Evolutionary conservation across 2,888 invertebrate genomes (phyloP).

Genomic region (Rhaphigaster nebulosa): DNA sequence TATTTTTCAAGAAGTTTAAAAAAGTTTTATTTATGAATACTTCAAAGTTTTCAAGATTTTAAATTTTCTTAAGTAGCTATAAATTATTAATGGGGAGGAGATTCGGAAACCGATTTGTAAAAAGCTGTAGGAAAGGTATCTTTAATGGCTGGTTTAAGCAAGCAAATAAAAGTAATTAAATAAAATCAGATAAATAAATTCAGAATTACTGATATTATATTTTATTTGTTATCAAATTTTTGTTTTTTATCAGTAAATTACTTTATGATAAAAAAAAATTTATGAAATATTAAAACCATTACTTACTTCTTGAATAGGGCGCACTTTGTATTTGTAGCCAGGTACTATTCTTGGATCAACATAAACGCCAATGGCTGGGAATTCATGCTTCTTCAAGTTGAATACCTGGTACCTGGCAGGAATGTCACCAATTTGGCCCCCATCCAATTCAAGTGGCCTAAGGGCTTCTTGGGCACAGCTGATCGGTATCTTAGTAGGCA

Average conservation of each 20-base stretch:
- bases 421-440: conserved; percentile 75
- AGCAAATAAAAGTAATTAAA: neutral
- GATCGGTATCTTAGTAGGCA: neutral
- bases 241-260: neutral
- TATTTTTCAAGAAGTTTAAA: too few species aligned
- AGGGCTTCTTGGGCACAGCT: conserved; percentile 34
- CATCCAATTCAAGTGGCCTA: conserved; percentile 70
- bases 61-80: too few species aligned
- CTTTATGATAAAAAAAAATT: neutral
- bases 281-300: neutral
- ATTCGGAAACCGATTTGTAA: neutral
- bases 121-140: neutral
- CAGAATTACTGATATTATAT: neutral
- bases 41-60: too few species aligned
- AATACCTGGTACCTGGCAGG: conserved; percentile 77
- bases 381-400: conserved; percentile 75
- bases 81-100: too few species aligned
- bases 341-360: conserved; percentile 80
- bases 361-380: conserved; percentile 80
- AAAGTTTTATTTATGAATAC: too few species aligned
- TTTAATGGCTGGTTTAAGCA: neutral
- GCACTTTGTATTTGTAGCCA: conserved; percentile 82
- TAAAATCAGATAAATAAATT: neutral
- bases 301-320: conserved; percentile 71
- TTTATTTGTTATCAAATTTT: neutral